Conservation (phyloP, 2,113 vertebrate genomes). For the Callorhinus ursinus region DNA sequence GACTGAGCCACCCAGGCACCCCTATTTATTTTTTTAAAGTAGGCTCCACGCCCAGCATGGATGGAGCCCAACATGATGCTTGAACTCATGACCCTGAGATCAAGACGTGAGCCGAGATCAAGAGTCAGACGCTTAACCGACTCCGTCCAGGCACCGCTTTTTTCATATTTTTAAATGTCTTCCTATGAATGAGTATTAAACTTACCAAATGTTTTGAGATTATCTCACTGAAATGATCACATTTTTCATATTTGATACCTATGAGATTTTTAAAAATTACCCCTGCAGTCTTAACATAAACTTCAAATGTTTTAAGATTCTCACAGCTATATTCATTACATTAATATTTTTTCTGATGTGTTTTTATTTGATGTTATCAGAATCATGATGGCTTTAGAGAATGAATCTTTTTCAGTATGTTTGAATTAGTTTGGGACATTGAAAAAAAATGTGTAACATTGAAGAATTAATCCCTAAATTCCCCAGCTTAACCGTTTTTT, state of each 20-base stretch:
- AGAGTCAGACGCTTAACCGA: neutral
- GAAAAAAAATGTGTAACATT: neutral
- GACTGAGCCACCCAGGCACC: too few relatives aligned
- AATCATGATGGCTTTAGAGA: neutral
- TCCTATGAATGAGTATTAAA: neutral
- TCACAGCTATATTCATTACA: neutral
- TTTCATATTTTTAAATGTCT: neutral
- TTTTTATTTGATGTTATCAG: constrained; percentile 8
- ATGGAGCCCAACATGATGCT: neutral
- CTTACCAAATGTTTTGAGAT: neutral
- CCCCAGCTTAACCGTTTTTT: neutral
- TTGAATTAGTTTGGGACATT: neutral
- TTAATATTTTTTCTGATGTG: neutral
- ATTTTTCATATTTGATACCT: neutral
- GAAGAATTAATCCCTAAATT: neutral
- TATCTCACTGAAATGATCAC: neutral
- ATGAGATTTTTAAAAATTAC: neutral
- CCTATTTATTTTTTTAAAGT: neutral
- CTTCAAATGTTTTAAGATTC: neutral
- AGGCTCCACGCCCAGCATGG: neutral
- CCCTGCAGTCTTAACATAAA: neutral
- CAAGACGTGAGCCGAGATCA: neutral
- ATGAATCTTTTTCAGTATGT: neutral
- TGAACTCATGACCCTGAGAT: neutral
- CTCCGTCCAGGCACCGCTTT: neutral